Evolutionary conservation across 2,888 invertebrate genomes (phyloP), one percentile per base, ranked within the genome.

Genomic region (Trichopria drosophilae): DNA sequence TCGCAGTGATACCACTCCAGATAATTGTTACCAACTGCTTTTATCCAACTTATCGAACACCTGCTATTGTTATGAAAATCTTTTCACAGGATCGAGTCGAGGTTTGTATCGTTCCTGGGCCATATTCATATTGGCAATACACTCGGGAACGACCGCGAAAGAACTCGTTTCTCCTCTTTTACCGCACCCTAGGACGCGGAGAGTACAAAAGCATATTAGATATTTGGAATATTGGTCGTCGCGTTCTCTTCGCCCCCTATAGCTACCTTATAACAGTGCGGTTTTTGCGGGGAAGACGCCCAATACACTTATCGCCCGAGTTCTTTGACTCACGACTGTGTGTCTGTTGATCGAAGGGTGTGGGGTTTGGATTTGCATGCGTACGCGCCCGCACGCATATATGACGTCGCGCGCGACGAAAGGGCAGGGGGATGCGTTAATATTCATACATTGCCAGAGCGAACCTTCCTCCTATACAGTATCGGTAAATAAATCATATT

Each of bases 401-500:
- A 44, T 46, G 45, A 36, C 45, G 22, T 53, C 52, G 58, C 54
- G 53, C 22, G 26, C 43, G 44, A 20, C 29, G 53, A 46, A 49
- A 35, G 51, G 51, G 49, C 45, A 54, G 44, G 49, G 43, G 51
- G 41, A 49, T 56, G 58, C 66, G 64, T 70, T 69, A 69, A 73
- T 72, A 71, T 72, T 72, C 69, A 68, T 71, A 68, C 61, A 59
- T 57, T 39, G 55, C 35, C 48, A 49, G 24, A 55, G 57, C 55
- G 53, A 62, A 53, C 44, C 56, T 48, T 42, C 55, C 34, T 34
- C n/a, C 18, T 24, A 63, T 63, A 65, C 66, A 66, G 66, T 67
- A 69, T 69, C 63, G 63, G 66, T 65, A 67, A 68, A 71, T 69
- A 69, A 69, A 71, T 71, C 66, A 71, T 69, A 63, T 62, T 65